Percentiles rank a stretch among this genome's conserved stretches.
phyloP scores from a whole-genome alignment of 30 jellyfish, hydroid and myxozoan species.

The Catostylus mosaicus region DNA sequence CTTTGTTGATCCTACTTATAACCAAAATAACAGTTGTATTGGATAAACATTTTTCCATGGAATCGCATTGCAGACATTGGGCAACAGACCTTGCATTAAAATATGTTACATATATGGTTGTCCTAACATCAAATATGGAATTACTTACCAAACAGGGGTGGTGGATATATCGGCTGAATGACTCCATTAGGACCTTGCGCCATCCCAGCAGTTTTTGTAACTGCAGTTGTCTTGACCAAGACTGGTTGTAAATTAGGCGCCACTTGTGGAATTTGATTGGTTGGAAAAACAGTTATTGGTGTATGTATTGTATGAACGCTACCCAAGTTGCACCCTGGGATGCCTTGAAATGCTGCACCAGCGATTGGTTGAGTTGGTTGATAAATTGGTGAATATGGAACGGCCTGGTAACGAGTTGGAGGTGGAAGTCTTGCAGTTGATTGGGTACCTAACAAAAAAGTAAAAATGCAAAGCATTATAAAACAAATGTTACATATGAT shows the following conservation, averaged over 20 bases:
- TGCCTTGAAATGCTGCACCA: slow-evolving; percentile 53
- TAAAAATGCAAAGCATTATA: no score
- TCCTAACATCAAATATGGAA: no score
- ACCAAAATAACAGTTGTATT: no score
- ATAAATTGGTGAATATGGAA: slow-evolving; percentile 41
- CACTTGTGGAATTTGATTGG: slow-evolving; percentile 57
- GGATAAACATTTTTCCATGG: no score
- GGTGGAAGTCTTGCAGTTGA: slow-evolving; percentile 49
- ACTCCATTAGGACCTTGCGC: slow-evolving; percentile 80
- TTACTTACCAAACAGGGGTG: slow-evolving; percentile 63
- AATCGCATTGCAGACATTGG: no score
- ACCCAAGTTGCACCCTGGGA: slow-evolving; percentile 49
- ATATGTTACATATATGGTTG: no score
- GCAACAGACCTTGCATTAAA: no score
- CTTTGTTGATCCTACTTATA: no score
- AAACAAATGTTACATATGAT: no score
- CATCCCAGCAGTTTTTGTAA: slow-evolving; percentile 61
- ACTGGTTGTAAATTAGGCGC: slow-evolving; percentile 42
- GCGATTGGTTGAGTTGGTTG: slow-evolving; percentile 49
- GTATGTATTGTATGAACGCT: slow-evolving; percentile 53
- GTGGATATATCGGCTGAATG: slow-evolving; percentile 60
- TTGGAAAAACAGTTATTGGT: slow-evolving; percentile 52
- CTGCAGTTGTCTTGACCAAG: slow-evolving; percentile 45
- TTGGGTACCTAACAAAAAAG: neutral
- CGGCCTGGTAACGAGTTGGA: slow-evolving; percentile 53